phyloP scores from a whole-genome alignment of 2,113 vertebrate species.

The Leptosomus discolor region DNA sequence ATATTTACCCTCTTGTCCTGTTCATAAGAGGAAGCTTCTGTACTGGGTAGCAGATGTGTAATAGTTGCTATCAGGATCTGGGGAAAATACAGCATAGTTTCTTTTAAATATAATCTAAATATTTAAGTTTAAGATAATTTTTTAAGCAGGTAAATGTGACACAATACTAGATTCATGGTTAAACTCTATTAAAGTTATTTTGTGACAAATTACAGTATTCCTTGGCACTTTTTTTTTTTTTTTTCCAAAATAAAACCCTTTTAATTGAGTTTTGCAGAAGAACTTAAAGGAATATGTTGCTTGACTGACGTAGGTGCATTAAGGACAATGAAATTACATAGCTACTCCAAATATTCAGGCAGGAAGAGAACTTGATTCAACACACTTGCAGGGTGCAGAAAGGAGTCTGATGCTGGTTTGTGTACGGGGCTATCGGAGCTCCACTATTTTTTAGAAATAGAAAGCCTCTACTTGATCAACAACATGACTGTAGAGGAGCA shows the following conservation, averaged over 20 bases:
- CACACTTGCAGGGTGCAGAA: neutral
- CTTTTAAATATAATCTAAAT: conserved; percentile 24
- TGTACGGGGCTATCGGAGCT: neutral
- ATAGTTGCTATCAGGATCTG: conserved; percentile 97
- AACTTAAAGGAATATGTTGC: neutral
- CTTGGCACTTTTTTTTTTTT: neutral
- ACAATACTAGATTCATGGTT: neutral
- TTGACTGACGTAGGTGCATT: neutral
- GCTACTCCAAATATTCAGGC: neutral
- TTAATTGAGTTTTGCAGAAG: neutral
- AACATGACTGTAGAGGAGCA: neutral
- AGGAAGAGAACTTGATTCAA: neutral
- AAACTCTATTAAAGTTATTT: neutral
- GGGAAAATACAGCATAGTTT: neutral
- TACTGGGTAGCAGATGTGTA: conserved; percentile 90
- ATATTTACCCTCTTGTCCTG: conserved; percentile 91
- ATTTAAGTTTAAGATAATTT: neutral
- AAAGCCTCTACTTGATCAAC: neutral
- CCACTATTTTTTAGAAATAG: neutral
- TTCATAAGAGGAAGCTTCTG: conserved; percentile 94
- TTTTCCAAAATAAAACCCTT: neutral
- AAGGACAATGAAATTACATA: neutral
- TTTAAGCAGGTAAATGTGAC: neutral
- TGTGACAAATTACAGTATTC: neutral
- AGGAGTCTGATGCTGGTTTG: neutral